Percentiles rank a stretch among this genome's conserved stretches.
Conservation (phyloP, 2,888 invertebrate species). For the Luperina testacea region DNA sequence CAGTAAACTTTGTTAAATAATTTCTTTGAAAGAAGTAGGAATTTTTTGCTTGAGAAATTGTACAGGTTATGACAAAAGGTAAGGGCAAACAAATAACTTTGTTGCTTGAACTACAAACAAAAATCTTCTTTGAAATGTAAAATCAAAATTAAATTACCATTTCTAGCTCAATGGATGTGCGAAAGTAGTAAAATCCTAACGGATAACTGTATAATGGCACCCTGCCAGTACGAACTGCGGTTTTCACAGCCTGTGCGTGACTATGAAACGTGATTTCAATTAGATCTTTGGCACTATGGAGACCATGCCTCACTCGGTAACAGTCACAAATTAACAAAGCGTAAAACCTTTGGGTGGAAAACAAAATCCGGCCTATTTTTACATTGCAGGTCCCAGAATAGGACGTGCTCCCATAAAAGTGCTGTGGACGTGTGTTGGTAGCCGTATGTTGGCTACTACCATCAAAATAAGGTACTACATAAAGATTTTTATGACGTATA, state of each 20-base stretch:
- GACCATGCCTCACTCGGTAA: constrained; percentile 9
- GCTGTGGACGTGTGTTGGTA: constrained; percentile 8
- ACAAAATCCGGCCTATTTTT: constrained; percentile 21
- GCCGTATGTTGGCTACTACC: constrained; percentile 23
- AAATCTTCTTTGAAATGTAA: background rate
- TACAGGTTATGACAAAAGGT: constrained; percentile 12
- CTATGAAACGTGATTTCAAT: constrained; percentile 52
- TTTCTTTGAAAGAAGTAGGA: constrained; percentile 19
- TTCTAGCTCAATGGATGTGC: background rate
- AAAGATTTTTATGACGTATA: constrained; percentile 36
- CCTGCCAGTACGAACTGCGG: constrained; percentile 24
- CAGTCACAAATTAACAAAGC: constrained; percentile 16
- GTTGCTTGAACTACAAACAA: constrained; percentile 1
- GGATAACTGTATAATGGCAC: constrained; percentile 1
- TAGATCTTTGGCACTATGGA: constrained; percentile 31
- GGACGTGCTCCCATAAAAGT: constrained; percentile 25
- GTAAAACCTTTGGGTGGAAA: constrained; percentile 15
- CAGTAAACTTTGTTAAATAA: constrained; percentile 50
- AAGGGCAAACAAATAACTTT: background rate
- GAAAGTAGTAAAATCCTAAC: constrained; percentile 16
- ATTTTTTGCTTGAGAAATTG: background rate
- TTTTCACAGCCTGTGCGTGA: constrained; percentile 18
- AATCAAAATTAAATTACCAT: background rate
- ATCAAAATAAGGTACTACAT: constrained; percentile 31
- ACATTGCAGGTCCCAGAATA: constrained; percentile 11